phyloP scores from a whole-genome alignment of 2,113 vertebrate genomes.

The Uropsilus gracilis region DNA sequence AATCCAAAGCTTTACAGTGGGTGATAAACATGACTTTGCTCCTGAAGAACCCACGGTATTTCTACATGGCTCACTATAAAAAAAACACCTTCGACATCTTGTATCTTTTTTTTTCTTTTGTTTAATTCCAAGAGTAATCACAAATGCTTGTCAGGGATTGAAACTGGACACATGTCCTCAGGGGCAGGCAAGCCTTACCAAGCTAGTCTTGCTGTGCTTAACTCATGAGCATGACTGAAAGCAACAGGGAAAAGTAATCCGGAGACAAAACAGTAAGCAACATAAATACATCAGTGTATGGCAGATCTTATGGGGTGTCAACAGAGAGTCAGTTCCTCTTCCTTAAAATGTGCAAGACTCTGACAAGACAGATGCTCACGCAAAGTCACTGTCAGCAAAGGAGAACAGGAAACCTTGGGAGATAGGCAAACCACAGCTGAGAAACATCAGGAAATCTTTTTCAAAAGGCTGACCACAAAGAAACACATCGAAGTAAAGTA shows the following conservation, averaged over 20 bases:
- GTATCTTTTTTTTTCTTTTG: neutral
- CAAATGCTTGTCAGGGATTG: neutral
- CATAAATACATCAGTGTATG: neutral
- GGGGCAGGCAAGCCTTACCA: neutral
- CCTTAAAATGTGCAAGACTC: neutral
- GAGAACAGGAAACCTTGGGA: slow-evolving; percentile 54
- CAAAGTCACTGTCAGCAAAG: neutral
- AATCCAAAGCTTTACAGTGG: neutral
- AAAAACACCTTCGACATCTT: neutral
- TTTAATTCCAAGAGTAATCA: neutral
- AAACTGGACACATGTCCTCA: neutral
- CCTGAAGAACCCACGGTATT: neutral
- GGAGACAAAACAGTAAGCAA: neutral
- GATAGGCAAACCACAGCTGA: neutral
- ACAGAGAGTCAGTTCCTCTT: neutral
- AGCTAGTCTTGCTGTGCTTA: neutral
- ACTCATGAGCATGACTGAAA: neutral
- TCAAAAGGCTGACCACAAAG: neutral
- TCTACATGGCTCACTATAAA: neutral
- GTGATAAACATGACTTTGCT: neutral
- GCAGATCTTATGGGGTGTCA: neutral
- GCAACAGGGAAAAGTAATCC: neutral
- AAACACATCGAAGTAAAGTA: neutral
- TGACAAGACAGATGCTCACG: neutral
- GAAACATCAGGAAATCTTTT: slow-evolving; percentile 46